phyloP scores from a whole-genome alignment of 1,140 invertebrate genomes.

The Druon quercuslanigerum region DNA sequence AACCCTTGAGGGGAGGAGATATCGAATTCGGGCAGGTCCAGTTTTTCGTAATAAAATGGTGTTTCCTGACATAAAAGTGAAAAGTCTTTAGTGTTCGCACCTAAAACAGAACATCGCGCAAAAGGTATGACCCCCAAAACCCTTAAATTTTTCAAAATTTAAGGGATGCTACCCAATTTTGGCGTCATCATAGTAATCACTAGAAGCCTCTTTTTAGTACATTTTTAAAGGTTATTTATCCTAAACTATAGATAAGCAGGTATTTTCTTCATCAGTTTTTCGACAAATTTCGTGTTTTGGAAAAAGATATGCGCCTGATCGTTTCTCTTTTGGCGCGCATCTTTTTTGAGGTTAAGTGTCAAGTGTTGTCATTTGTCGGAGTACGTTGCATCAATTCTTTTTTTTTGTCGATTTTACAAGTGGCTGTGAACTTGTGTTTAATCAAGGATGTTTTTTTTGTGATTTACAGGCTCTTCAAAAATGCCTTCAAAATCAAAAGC shows the following conservation, averaged over 20 bases:
- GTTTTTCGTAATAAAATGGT: conserved; percentile 23
- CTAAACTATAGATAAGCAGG: not conserved
- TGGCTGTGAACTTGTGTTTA: not conserved
- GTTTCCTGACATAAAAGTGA: conserved; percentile 30
- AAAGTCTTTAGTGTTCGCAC: conserved; percentile 31
- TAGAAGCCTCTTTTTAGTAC: no score
- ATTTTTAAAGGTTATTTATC: no score
- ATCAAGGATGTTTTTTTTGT: not conserved
- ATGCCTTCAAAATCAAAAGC: conserved; percentile 67
- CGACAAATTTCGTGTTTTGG: not conserved
- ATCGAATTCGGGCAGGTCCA: not conserved
- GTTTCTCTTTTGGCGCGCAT: conserved; percentile 16
- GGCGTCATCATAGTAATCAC: no score
- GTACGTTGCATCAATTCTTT: not conserved
- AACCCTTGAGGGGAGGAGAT: conserved; percentile 41
- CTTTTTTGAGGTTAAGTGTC: conserved; percentile 37
- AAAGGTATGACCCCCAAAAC: not conserved
- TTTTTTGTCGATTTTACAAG: not conserved
- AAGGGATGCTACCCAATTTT: no score
- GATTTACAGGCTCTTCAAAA: conserved; percentile 69
- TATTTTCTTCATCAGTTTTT: not conserved
- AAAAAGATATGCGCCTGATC: not conserved
- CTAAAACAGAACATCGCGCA: not conserved
- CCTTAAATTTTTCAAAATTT: not conserved
- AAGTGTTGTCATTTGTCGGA: not conserved